Evolutionary conservation across 92 coral and sea anemone genomes (phyloP).

Genomic region (Umimayanthus kanabou): DNA sequence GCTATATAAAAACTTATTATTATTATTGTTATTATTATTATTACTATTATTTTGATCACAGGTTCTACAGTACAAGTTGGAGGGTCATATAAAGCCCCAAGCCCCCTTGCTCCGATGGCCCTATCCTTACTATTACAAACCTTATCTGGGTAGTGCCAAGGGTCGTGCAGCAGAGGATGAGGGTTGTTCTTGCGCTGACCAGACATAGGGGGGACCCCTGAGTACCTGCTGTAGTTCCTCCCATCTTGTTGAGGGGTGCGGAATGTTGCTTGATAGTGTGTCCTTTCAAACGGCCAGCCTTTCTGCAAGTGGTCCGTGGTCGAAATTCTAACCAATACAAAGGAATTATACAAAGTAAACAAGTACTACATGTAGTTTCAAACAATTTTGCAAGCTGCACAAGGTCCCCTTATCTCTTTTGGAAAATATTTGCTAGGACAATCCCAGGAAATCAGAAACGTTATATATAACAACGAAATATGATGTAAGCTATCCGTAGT

Average conservation of each 20-base stretch:
- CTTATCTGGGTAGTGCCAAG: slow-evolving; percentile 92
- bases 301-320: slow-evolving; percentile 94
- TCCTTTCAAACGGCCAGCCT: slow-evolving; percentile 95
- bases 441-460: too few species aligned
- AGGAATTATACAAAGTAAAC: too few species aligned
- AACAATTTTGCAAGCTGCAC: not conserved
- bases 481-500: too few species aligned
- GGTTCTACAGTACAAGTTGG: too few species aligned
- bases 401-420: too few species aligned
- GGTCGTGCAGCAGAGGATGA: slow-evolving; percentile 86
- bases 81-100: too few species aligned
- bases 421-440: too few species aligned
- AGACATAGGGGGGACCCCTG: slow-evolving; percentile 77
- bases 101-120: too few species aligned
- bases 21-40: too few species aligned
- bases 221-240: slow-evolving; percentile 74
- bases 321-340: slow-evolving; percentile 55
- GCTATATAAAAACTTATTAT: too few species aligned
- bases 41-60: too few species aligned
- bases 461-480: too few species aligned
- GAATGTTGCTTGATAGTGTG: slow-evolving; percentile 89
- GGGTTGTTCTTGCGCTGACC: slow-evolving; percentile 94
- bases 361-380: not conserved
- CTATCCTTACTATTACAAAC: slow-evolving; percentile 32
- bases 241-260: slow-evolving; percentile 78